Percentiles rank a stretch among this genome's conserved stretches.
phyloP scores from a whole-genome alignment of 1,140 invertebrate genomes.

The Caenorhabditis latens region DNA sequence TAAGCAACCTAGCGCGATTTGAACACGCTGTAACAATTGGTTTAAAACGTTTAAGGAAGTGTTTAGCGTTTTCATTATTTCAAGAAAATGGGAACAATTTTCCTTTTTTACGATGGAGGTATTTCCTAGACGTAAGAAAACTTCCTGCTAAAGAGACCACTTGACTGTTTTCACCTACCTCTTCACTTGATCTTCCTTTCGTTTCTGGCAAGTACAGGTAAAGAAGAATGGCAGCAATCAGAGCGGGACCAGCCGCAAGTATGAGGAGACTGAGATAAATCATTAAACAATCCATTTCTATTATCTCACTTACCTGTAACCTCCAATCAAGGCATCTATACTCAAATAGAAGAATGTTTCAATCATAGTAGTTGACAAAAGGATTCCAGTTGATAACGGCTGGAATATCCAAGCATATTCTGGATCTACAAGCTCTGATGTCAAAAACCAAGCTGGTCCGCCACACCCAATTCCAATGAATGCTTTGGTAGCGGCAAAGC shows the following conservation, averaged over 20 bases:
- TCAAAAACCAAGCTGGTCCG: slow-evolving; percentile 69
- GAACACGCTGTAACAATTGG: neutral
- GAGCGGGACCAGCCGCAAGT: slow-evolving; percentile 62
- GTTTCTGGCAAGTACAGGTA: slow-evolving; percentile 67
- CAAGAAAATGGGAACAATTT: neutral
- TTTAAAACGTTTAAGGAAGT: neutral
- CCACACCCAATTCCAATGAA: slow-evolving; percentile 68
- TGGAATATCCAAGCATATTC: slow-evolving; percentile 62
- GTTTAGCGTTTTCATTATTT: neutral
- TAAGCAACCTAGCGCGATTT: neutral
- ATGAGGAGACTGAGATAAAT: slow-evolving; percentile 58
- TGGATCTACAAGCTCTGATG: slow-evolving; percentile 66
- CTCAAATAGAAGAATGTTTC: slow-evolving; percentile 65
- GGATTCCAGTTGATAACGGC: slow-evolving; percentile 65
- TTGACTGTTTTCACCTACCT: slow-evolving; percentile 56
- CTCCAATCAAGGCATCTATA: slow-evolving; percentile 56
- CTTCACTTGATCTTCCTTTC: slow-evolving; percentile 57
- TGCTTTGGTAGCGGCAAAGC: slow-evolving; percentile 64
- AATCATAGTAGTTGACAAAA: slow-evolving; percentile 63
- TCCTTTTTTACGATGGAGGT: neutral
- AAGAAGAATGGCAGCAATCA: slow-evolving; percentile 61
- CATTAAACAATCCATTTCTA: neutral
- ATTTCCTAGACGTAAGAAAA: neutral
- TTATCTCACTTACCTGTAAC: slow-evolving; percentile 59
- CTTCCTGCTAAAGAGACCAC: slow-evolving; percentile 13